Percentiles rank a stretch among this genome's conserved stretches.
Conservation (phyloP, 1,140 invertebrate species). For the Drosophila pachea region DNA sequence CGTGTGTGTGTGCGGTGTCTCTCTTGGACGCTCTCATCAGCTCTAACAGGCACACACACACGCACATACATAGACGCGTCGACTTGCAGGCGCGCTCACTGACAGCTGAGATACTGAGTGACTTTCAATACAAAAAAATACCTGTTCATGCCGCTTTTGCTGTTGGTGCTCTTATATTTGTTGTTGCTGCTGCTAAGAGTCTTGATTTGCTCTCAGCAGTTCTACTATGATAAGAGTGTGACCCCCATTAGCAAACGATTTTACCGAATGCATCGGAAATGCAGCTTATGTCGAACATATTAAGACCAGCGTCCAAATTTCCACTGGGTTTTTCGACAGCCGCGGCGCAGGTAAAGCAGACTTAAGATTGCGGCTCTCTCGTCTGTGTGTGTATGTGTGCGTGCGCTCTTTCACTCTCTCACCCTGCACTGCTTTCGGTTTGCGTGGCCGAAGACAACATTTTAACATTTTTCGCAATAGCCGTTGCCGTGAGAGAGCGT, state of each 20-base stretch:
- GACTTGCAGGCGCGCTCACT: conserved; percentile 35
- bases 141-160: conserved; percentile 46
- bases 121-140: conserved; percentile 69
- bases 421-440: conserved; percentile 15
- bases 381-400: conserved; percentile 3
- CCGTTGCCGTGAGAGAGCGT: conserved; percentile 24
- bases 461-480: conserved; percentile 52
- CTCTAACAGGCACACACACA: conserved; percentile 12
- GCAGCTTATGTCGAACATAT: conserved; percentile 30
- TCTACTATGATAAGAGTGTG: conserved; percentile 61
- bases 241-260: conserved; percentile 61
- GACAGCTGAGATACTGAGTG: conserved; percentile 60
- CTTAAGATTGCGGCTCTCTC: conserved; percentile 44
- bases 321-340: conserved; percentile 53
- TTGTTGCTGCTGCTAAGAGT: conserved; percentile 24
- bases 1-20: conserved; percentile 7
- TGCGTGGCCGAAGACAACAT: conserved; percentile 44
- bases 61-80: conserved; percentile 5
- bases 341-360: conserved; percentile 47
- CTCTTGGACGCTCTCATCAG: conserved; percentile 29
- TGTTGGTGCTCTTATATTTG: conserved; percentile 4
- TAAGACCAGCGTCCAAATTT: conserved; percentile 45
- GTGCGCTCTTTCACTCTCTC: conserved; percentile 31
- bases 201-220: conserved; percentile 34
- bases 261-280: conserved; percentile 41